These are phyloP conservation scores for Formica selysi DNA, from an alignment of 1,140 invertebrate species.

Conservation along the genomic window DNA sequence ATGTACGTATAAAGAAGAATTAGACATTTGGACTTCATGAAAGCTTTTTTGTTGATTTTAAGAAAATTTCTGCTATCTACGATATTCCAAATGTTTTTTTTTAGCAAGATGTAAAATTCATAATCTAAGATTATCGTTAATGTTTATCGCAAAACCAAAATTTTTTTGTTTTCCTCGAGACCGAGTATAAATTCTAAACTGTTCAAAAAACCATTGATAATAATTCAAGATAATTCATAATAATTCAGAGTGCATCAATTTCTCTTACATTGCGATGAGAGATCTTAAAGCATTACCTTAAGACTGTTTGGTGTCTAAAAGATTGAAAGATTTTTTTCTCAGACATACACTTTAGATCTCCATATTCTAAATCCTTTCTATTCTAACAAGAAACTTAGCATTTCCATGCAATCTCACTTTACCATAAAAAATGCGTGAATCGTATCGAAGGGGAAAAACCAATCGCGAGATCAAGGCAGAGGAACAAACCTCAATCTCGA, in stretches of 20 bases:
- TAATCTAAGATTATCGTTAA: not conserved
- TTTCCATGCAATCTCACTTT: slow-evolving; percentile 21
- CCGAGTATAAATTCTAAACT: not conserved
- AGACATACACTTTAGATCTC: too few species aligned
- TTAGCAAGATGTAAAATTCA: not conserved
- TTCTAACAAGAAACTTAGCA: not conserved
- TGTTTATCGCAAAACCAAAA: not conserved
- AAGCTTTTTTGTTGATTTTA: not conserved
- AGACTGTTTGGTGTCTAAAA: not conserved
- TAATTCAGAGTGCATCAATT: not conserved
- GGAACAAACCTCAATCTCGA: slow-evolving; percentile 46
- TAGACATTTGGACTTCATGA: not conserved
- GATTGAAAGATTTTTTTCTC: not conserved
- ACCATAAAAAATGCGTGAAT: not conserved
- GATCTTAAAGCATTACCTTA: slow-evolving; percentile 14
- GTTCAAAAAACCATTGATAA: not conserved
- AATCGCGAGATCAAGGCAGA: slow-evolving; percentile 14
- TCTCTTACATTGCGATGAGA: not conserved
- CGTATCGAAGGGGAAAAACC: not conserved
- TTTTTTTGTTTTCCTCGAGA: not conserved
- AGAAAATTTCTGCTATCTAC: not conserved
- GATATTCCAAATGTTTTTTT: not conserved
- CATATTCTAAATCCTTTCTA: too few species aligned
- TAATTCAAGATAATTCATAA: not conserved
- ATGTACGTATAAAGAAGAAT: not conserved